phyloP scores from a whole-genome alignment of 2,113 vertebrate genomes.

The Laticauda colubrina region DNA sequence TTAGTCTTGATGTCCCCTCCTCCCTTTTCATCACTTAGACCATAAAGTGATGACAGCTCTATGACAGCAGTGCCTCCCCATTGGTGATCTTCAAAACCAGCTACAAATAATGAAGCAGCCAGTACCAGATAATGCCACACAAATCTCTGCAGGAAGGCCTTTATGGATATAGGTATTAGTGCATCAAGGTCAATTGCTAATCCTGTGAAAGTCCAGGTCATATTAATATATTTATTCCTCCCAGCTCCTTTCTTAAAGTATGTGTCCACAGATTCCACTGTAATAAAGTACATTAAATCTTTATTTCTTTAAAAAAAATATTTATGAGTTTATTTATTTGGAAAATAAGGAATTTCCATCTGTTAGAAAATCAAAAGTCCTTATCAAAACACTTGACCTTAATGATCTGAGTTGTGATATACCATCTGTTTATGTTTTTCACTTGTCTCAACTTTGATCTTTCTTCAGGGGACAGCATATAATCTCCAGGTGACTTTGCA shows the following conservation, averaged over 20 bases:
- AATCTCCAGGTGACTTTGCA: not conserved
- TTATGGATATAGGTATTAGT: conserved; percentile 35
- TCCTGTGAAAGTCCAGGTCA: conserved; percentile 39
- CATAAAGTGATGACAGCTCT: conserved; percentile 46
- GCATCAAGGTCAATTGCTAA: conserved; percentile 40
- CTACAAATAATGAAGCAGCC: conserved; percentile 40
- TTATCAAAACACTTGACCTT: not conserved
- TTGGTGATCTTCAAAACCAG: conserved; percentile 48
- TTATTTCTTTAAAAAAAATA: not conserved
- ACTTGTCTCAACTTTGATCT: not conserved
- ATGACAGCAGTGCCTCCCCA: not conserved
- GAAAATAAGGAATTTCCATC: not conserved
- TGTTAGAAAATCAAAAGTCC: not conserved
- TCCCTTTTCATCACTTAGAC: conserved; percentile 31
- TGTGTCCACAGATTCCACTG: not conserved
- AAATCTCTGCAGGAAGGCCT: conserved; percentile 31
- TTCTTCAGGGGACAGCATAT: not conserved
- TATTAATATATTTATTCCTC: conserved; percentile 16
- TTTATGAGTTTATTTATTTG: not conserved
- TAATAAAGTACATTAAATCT: not conserved
- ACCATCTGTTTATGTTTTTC: not conserved
- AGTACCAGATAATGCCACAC: not conserved
- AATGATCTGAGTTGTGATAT: not conserved
- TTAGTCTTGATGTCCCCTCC: conserved; percentile 40
- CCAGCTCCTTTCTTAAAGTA: not conserved